Conservation (phyloP, 1,140 invertebrate genomes). For the Papilio polyxenes region DNA sequence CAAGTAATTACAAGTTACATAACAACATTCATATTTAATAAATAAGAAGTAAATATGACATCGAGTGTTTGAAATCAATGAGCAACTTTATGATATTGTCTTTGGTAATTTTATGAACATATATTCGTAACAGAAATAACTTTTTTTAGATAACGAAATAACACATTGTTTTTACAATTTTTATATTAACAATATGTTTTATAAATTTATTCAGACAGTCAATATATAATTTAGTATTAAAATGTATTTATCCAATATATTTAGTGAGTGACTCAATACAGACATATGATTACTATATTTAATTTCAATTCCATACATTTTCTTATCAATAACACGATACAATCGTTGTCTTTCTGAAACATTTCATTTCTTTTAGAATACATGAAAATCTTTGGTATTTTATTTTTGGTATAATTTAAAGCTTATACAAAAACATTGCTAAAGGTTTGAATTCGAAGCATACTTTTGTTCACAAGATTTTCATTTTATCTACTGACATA, state of each 20-base stretch:
- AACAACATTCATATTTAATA: no score
- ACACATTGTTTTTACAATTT: no score
- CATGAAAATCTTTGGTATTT: neutral
- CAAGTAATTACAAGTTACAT: no score
- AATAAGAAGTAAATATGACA: no score
- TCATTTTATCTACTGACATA: neutral
- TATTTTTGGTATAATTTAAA: neutral
- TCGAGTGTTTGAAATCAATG: no score
- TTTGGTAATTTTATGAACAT: no score
- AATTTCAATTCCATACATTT: conserved; percentile 19
- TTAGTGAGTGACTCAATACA: neutral
- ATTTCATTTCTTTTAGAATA: neutral
- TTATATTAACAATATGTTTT: no score
- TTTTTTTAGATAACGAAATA: no score
- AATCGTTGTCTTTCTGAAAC: neutral
- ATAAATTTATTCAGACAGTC: no score
- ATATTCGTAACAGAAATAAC: no score
- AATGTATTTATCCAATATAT: neutral
- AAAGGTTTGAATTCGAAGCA: neutral
- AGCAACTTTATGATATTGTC: no score
- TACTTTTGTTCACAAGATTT: neutral
- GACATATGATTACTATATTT: neutral
- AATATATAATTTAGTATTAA: neutral
- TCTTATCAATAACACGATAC: neutral
- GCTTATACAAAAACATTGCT: neutral